Base-by-base conservation (phyloP, 2,797 vertebrate genomes). In the Poecile montanus region DNA sequence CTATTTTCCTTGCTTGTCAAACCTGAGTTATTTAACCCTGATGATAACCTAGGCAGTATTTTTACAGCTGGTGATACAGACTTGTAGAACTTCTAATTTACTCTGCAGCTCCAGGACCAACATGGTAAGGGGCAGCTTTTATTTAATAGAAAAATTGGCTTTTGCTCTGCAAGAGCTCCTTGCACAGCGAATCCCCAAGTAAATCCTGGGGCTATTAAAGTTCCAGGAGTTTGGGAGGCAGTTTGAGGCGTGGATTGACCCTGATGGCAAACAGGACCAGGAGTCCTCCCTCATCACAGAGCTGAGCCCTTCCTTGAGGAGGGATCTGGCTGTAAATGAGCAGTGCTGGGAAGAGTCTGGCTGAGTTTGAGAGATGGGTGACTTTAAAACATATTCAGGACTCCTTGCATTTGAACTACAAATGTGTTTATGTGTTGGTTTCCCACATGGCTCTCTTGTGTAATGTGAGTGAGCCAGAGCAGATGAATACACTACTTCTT, bases 1-100 rank as follows among this genome's bases (percentile, higher is more conserved):
- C 44, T 91, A 8, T 93, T 96, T 85, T 91, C 88, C 60, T 76
- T 82, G 45, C 84, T 62, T 96, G 94, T 94, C 92, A 92, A 90
- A 68, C 60, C 2, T 16, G 9, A 42, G 84, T 73, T 88, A 27
- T 62, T 91, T 93, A 94, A 82, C 74, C 54, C 66, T 82, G 86
- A 85, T 79, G 51, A 79, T 70, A 42, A 70, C 3, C 0, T 9
- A 36, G 48, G 58, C 60, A 54, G 51, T 73, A 78, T 65, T 93
- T 95, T 86, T 85, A 66, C 67, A 78, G 36, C n/a, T 60, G 40
- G 44, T 79, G 47, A 47, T 86, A 71, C 12, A 20, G 48, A 85
- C 20, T 38, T 42, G 74, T 56, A 30, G 71, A 62, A 92, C 67
- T 32, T 53, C 32, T 68, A 51, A 90, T 73, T 92, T 60, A 60